A percentile compares a stretch with the other conserved stretches of the same genome.
Evolutionary conservation across 23 tunicate species (phyloP).

Genomic region (Diplosoma virens): DNA sequence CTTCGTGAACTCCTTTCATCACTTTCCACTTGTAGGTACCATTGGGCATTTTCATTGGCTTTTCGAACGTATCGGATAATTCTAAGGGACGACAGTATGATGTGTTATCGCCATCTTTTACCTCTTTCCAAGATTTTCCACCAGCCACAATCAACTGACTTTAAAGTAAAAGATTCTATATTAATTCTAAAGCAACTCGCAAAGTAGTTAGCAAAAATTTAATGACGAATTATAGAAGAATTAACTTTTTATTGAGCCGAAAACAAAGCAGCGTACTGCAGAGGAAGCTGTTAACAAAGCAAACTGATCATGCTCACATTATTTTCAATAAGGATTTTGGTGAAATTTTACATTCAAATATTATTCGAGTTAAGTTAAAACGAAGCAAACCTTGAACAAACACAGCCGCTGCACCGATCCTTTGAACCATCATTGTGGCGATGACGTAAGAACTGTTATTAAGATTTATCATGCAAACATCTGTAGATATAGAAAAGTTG

Average conservation of each 20-base stretch:
- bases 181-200: background rate
- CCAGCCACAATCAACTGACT: conserved; percentile 17
- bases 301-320: no score
- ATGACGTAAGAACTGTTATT: background rate
- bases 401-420: background rate
- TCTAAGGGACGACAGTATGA: background rate
- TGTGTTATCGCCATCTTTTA: background rate
- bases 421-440: background rate
- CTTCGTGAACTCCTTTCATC: background rate
- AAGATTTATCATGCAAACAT: background rate
- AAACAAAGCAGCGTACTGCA: no score
- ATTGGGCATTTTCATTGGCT: background rate
- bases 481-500: background rate
- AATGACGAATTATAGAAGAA: no score
- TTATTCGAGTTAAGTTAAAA: no score
- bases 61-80: background rate
- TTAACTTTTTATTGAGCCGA: no score
- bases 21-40: background rate
- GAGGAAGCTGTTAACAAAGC: no score
- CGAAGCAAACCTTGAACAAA: background rate
- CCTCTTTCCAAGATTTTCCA: conserved; percentile 3
- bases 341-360: no score
- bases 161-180: background rate
- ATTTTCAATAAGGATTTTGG: no score
- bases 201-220: no score